Base-by-base conservation (phyloP, 1,140 invertebrate genomes). In the Parasteatoda tepidariorum region DNA sequence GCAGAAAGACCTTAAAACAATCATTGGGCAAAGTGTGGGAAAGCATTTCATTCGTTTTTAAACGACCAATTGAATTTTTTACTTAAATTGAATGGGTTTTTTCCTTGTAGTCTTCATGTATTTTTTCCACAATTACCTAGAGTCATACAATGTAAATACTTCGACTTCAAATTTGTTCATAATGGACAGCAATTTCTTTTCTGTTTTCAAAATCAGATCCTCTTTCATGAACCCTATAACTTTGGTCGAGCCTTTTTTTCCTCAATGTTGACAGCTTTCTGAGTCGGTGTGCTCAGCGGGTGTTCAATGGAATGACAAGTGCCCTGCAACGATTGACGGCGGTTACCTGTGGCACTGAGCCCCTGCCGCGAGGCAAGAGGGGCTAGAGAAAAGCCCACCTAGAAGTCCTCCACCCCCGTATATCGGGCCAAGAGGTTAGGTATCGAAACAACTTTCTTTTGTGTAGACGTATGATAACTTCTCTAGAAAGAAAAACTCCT, bases 401-500 rank as follows among this genome's bases (percentile, higher is more conserved):
- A 59, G 57, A 59, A 26, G 15, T 55, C 9, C n/a, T 59, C 68
- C 41, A 55, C 22, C 28, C 41, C n/a, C 68, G 28, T 15, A 9
- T 18, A 48, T 18, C 15, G 22, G 28, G 68, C 18, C 24, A 38
- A 26, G 11, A n/a, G 68, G 68, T 41, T 71, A 26, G n/a, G 30
- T 11, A 71, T 30, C 26, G 48, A 55, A 57, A 71, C 68, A 71
- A 48, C 68, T 71, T 28, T 57, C 68, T 71, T 71, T 48, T 11
- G 22, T 9, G 34, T 24, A 31, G 15, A 38, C 9, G n/a, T 22
- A 31, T 38, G 6, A 41, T 38, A 34, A 54, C 54, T 41, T n/a
- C 28, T 55, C 24, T n/a, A 9, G 28, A 71, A 15, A 28, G 48
- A 15, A 31, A 71, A 5, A 57, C 38, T 70, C 24, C 22, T 41